phyloP scores from a whole-genome alignment of 1,140 invertebrate genomes.

The Papilio xuthus region DNA sequence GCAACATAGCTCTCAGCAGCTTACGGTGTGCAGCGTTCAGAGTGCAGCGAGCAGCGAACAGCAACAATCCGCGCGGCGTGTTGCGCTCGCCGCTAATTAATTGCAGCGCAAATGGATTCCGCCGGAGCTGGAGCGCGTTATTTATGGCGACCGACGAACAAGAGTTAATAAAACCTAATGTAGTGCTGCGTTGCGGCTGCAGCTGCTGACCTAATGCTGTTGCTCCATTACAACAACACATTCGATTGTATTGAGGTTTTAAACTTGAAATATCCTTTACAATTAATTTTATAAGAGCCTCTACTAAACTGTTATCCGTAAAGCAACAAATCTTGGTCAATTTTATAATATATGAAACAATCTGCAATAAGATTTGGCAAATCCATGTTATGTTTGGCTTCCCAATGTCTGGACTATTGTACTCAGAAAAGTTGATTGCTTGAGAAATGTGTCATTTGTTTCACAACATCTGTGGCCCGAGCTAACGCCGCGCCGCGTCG shows the following conservation, averaged over 20 bases:
- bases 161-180: slow-evolving; percentile 22
- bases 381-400: background rate
- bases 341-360: no score
- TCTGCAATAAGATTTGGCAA: background rate
- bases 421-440: background rate
- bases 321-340: no score
- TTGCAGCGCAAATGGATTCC: slow-evolving; percentile 25
- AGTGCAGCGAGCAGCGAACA: background rate
- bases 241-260: background rate
- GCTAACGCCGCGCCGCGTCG: background rate
- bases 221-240: background rate
- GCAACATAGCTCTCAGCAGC: background rate
- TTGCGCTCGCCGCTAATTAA: slow-evolving; percentile 9
- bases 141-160: slow-evolving; percentile 23
- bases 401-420: background rate
- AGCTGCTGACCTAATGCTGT: background rate
- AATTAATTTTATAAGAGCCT: background rate
- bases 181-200: background rate
- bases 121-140: slow-evolving; percentile 9
- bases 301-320: no score
- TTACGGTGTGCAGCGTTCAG: background rate
- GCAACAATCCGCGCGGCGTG: slow-evolving; percentile 17
- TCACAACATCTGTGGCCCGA: background rate
- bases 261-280: background rate
- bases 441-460: slow-evolving; percentile 21